Evolutionary conservation across 2,797 vertebrate genomes (phyloP), one percentile per base, ranked within the genome.

Genomic region (Poeciliopsis presidionis): DNA sequence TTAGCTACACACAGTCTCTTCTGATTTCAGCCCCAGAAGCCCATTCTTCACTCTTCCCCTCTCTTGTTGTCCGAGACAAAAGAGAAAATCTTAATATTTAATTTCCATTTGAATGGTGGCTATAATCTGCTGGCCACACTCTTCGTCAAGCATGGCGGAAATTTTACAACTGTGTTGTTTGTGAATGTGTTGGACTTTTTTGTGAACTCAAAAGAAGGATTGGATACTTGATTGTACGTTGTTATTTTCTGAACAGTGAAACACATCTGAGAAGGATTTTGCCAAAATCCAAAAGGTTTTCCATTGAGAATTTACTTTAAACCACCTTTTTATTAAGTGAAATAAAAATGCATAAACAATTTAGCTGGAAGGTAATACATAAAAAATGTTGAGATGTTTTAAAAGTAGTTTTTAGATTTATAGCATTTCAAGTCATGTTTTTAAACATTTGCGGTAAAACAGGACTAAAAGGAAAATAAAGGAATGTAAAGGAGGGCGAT

Each of bases 91-190:
- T 41, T 18, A 88, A 86, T 86, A 76, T 75, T 59, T 67, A 18
- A 84, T 90, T 87, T 84, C 70, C 77, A 87, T 90, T 82, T 88
- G 78, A 90, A 90, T 85, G 65, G 74, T 43, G 76, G 63, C 45
- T 73, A 28, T 84, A 80, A 81, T 88, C 57, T 59, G 74, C 36
- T 61, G 75, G 59, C 81, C 76, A 65, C 76, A 43, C 45, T 75
- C 76, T 84, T 82, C 74, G 82, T 84, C 47, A 2, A 43, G 63
- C 16, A 63, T 4, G 11, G 69, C 75, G 46, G 77, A 72, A 83
- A 73, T 57, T 8, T 82, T 6, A 73, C 33, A 28, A 63, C 49
- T 43, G 59, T 67, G 57, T 75, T 76, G 57, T 77, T 9, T 81
- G 82, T 77, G 7, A 67, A 59, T 67, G 7, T 57, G 20, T 63